These are phyloP conservation scores for Embiotoca jacksoni DNA, from an alignment of 2,113 vertebrate genomes.

Conservation along the genomic window DNA sequence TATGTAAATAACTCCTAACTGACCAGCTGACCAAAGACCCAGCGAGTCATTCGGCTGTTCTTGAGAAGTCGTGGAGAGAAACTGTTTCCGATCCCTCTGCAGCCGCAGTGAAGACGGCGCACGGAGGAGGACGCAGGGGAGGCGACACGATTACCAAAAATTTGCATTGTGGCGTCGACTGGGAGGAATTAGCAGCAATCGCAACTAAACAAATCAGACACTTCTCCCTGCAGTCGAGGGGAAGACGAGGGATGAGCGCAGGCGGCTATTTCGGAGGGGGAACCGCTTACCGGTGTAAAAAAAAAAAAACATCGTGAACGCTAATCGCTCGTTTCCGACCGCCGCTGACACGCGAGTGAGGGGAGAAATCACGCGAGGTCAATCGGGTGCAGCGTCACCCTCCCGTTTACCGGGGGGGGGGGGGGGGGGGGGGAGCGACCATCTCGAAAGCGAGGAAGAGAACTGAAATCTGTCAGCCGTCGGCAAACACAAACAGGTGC, in stretches of 20 bases:
- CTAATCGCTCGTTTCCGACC: constrained; percentile 31
- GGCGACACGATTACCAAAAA: background rate
- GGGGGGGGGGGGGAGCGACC: no score
- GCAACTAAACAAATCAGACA: constrained; percentile 40
- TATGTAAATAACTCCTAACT: no score
- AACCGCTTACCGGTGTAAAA: no score
- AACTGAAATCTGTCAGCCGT: constrained; percentile 33
- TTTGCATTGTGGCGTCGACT: constrained; percentile 10
- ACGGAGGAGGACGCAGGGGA: background rate
- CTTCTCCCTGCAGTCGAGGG: constrained; percentile 11
- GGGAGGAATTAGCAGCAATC: constrained; percentile 11
- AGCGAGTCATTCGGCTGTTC: background rate
- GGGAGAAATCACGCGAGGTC: constrained; percentile 28
- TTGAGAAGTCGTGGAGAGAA: background rate
- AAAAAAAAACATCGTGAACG: constrained; percentile 19
- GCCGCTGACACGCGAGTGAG: background rate
- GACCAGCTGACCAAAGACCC: background rate
- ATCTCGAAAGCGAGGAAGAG: constrained; percentile 2
- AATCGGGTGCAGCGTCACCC: background rate
- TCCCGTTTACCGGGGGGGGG: constrained; percentile 5
- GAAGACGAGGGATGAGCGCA: background rate
- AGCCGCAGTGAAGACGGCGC: background rate
- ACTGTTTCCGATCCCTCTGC: background rate
- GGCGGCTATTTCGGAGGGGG: background rate
- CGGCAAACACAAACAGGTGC: constrained; percentile 65